Evolutionary conservation across 1,140 invertebrate species (phyloP), one percentile per base, ranked within the genome.

Genomic region (Diabrotica undecimpunctata): DNA sequence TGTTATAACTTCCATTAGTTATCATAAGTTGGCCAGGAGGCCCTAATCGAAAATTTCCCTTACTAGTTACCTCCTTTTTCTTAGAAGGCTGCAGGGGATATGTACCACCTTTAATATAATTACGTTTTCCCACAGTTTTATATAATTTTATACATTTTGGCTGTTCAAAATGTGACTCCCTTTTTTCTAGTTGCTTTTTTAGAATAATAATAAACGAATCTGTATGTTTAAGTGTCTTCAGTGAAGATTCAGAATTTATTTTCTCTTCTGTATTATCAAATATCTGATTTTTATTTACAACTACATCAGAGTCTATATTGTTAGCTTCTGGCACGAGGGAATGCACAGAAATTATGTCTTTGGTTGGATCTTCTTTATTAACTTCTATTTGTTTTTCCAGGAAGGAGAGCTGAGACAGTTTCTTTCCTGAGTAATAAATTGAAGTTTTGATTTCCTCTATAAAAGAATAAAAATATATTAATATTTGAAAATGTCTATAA

Each of bases 1-100:
- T 69, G 9, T 52, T 53, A 59, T 66, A 70, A 9, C 66, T 66
- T 55, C 52, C 60, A 7, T 13, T 36, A 9, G 72, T 68, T n/a
- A 73, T 54, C 35, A 73, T 69, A n/a, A 73, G n/a, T 0, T 71
- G 72, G 61, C 70, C 69, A 7, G 73, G 73, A n/a, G 71, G 56
- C 6, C 66, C 66, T 41, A 72, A 58, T 51, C 56, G 63, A 13
- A 70, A 70, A 58, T 62, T 66, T 12, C 70, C 67, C 52, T 65
- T 68, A 7, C 51, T 41, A 12, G 39, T 61, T 14, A 54, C 14
- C 46, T 71, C 70, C 60, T 70, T 75, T 56, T 72, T 74, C 35
- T 72, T 58, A 25, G 65, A 72, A 7, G 73, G 69, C 60, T 72
- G 74, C 12, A 76, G 61, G 0, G 75, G 73, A 53, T 76, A 76